Evolutionary conservation across 2,797 vertebrate species (phyloP).

Genomic region (Pseudotriccus pelzelni): DNA sequence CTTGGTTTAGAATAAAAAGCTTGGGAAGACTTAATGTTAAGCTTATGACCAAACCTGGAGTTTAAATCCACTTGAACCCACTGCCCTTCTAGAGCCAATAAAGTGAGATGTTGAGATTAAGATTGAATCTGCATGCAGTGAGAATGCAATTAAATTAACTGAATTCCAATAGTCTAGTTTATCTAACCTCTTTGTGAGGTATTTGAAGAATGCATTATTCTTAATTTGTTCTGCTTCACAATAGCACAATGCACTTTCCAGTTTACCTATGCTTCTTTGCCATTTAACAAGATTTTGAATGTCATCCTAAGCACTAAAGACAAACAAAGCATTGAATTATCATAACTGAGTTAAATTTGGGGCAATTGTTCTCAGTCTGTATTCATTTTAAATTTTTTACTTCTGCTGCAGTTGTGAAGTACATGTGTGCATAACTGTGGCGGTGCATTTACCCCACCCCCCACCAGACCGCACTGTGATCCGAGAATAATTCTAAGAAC

Average conservation of each 20-base stretch:
- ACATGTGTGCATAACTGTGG: neutral
- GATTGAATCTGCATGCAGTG: neutral
- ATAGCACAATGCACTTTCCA: neutral
- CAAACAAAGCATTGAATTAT: neutral
- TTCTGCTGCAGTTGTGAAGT: neutral
- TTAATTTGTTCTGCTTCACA: neutral
- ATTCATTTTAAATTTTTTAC: neutral
- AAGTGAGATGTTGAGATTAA: neutral
- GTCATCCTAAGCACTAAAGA: neutral
- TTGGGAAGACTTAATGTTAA: neutral
- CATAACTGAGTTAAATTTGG: neutral
- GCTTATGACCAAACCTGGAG: neutral
- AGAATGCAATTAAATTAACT: neutral
- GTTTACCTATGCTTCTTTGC: neutral
- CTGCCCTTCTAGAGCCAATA: neutral
- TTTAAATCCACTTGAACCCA: neutral
- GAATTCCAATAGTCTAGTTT: neutral
- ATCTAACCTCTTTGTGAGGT: neutral
- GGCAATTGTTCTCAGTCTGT: neutral
- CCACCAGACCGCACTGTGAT: neutral
- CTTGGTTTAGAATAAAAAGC: neutral
- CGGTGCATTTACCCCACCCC: neutral
- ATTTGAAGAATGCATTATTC: neutral
- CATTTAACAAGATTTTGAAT: neutral
- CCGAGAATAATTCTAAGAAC: neutral